A percentile compares a stretch with the other conserved stretches of the same genome.
phyloP scores from a whole-genome alignment of 2,888 invertebrate species.

The Habrosyne pyritoides region DNA sequence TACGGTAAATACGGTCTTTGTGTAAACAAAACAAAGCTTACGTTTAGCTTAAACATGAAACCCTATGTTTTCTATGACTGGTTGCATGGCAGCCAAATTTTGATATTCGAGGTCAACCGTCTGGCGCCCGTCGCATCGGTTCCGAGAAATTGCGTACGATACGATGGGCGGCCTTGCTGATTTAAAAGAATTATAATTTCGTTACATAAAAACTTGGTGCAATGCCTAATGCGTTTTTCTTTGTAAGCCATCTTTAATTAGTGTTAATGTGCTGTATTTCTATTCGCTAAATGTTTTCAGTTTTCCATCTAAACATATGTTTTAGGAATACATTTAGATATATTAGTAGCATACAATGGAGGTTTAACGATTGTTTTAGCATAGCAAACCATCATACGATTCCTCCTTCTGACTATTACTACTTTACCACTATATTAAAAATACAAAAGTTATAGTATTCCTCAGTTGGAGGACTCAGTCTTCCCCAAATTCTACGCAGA shows the following conservation, averaged over 20 bases:
- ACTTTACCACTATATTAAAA: too few species aligned
- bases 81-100: constrained; percentile 5
- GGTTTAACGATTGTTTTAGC: too few species aligned
- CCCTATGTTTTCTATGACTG: neutral
- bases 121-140: constrained; percentile 8
- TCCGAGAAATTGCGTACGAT: constrained; percentile 9
- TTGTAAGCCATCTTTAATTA: neutral
- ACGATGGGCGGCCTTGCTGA: constrained; percentile 2
- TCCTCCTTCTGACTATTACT: too few species aligned
- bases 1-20: too few species aligned
- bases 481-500: too few species aligned
- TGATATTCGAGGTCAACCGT: constrained; percentile 8
- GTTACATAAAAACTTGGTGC: neutral
- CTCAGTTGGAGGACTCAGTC: too few species aligned
- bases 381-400: too few species aligned
- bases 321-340: too few species aligned
- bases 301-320: neutral
- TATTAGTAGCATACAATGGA: too few species aligned
- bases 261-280: neutral
- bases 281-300: neutral
- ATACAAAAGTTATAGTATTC: too few species aligned
- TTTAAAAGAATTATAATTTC: constrained; percentile 2
- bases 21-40: neutral
- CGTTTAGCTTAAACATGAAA: neutral
- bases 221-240: constrained; percentile 3